Evolutionary conservation across 2,888 invertebrate species (phyloP), one percentile per base, ranked within the genome.

Genomic region (Scaptomyza parva): DNA sequence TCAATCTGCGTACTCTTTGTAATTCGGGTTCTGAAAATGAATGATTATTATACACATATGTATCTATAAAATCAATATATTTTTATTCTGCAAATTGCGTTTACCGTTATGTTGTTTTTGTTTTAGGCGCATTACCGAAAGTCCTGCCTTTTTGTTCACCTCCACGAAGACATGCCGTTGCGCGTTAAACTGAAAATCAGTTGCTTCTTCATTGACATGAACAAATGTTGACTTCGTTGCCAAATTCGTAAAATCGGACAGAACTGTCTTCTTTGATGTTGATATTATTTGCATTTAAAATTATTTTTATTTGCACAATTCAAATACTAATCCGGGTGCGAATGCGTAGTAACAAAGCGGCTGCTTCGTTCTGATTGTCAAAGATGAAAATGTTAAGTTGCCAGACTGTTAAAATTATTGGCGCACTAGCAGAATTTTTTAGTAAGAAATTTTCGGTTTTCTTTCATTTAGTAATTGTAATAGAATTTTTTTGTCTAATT

Each of bases 181-280:
- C 2, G 85, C 78, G 52, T 90, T 90, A 40, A 92, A 90, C 53
- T 91, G 90, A 75, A 92, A 92, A 43, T 92, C 92, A 3, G 86
- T 87, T 4, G 79, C 61, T 48, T 89, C 91, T 14, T 88, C 89
- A 64, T 88, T 89, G 0, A 74, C 63, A 63, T 91, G 91, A 22
- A 73, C 74, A 73, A 90, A 90, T 4, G 59, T 72, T 8, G 77
- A 90, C 50, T 89, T 91, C 0, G 89, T 90, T 63, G 89, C 86
- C 12, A 92, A 73, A 59, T 89, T 76, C 2, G 82, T 86, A 62
- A 91, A 92, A 33, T 88, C 86, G 1, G 89, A 87, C 5, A 91
- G 72, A 12, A 91, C 74, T 0, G 91, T 91, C 9, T 81, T 85
- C 26, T 89, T 90, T 0, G 89, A 89, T 4, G 91, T 89, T 20